Evolutionary conservation across 2,888 invertebrate genomes (phyloP), one percentile per base, ranked within the genome.

Genomic region (Erebia palarica): DNA sequence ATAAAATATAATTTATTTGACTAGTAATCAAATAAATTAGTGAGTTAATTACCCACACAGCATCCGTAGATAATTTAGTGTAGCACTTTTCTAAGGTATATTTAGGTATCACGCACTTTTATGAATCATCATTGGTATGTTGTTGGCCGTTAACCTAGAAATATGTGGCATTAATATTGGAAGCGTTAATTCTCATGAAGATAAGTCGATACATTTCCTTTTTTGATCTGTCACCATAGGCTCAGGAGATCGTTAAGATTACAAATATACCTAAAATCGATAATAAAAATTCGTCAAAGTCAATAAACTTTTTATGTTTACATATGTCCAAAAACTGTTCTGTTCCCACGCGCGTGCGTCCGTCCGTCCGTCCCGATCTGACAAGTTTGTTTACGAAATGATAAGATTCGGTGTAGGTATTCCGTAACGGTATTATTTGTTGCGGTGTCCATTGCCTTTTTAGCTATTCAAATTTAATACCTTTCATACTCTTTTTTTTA

Each of bases 341-440:
- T 60, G 70, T 79, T 79, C 79, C 78, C 80, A 80, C 80, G 79
- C 79, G 74, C 75, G 74, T 65, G 68, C 76, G 73, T 65, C 65
- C 72, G 49, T 18, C 71, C 49, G 63, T 63, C 63, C 63, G 49
- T 63, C 49, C 49, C 71, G 75, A 74, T 18, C 70, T 72, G 75
- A 74, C 75, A 74, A 68, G 75, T 74, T 73, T 76, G 71, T 75
- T 75, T 74, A 74, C 67, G 65, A 63, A 68, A 65, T 70, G 72
- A 73, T 76, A 73, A 74, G 72, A 74, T 66, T 70, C 66, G 66
- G 21, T 49, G 63, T 49, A 53, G 21, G 49, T 51, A 36, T 49
- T 51, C 66, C 63, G 69, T 74, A 73, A 73, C 72, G 72, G 70
- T 36, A 36, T 61, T 61, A 61, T 69, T 68, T 68, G 68, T 68